Base-by-base conservation (phyloP, 2,888 invertebrate genomes). In the Incurvaria masculella region DNA sequence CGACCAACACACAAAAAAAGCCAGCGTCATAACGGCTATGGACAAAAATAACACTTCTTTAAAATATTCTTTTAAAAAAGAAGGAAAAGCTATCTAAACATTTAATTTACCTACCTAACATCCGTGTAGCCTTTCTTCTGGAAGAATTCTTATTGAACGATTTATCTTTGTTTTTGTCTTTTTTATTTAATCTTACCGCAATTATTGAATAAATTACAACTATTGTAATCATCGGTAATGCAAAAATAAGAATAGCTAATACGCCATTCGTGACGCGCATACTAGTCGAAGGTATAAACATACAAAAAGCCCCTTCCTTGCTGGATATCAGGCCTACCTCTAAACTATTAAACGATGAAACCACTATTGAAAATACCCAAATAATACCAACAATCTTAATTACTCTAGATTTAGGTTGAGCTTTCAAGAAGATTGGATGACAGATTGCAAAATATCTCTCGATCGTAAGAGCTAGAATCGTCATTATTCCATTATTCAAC, bases 381-480 rank as follows among this genome's bases (percentile, higher is more conserved):
- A 66, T 59, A 1, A 61, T 19, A 3, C 55, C 52, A 4, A 71
- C 65, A 2, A 65, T 60, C 52, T 66, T 69, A 45, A 55, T 56
- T 2, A 68, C 67, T 47, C 69, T 58, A 11, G 57, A 57, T 59
- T 62, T 63, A 2, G 63, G 61, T 4, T 54, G 55, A 8, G 63
- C 58, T 11, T 61, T 61, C 48, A 66, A 48, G 47, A 62, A 27
- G 46, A 70, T 21, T 0, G 71, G 70, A 49, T 67, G 57, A 56
- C 64, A 66, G 40, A 70, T 65, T 0, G 65, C 70, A 23, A 68
- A 57, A 38, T 67, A 69, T 19, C 69, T 59, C 51, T 72, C 71
- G 17, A 68, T 61, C 2, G 70, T 63, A 18, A 72, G 52, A 2
- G 64, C 64, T 0, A 68, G 69, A 62, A 69, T 63, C 8, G 65